Conservation (phyloP, 2,797 vertebrate genomes). For the Amblyraja radiata region DNA sequence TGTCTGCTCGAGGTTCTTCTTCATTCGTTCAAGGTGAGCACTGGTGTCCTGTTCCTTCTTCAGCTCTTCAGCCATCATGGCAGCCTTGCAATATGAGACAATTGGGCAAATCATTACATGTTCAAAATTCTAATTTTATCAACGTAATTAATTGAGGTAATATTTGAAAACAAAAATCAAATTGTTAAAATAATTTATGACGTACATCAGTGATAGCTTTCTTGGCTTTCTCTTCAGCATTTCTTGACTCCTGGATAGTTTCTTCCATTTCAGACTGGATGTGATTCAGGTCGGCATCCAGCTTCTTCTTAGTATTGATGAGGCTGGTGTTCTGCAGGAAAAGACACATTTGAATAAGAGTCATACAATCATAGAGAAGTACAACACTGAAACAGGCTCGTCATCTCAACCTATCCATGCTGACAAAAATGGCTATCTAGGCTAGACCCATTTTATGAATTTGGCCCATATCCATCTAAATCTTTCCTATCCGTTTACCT, state of each 20-base stretch:
- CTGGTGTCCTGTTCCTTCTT: constrained; percentile 91
- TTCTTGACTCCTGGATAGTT: constrained; percentile 40
- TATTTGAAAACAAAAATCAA: too few species aligned
- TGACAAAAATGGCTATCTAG: too few species aligned
- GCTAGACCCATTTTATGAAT: too few species aligned
- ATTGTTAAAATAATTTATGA: too few species aligned
- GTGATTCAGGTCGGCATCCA: too few species aligned
- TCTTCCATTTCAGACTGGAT: constrained; percentile 38
- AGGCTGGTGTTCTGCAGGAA: constrained; percentile 37
- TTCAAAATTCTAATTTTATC: not conserved
- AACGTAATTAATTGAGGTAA: not conserved
- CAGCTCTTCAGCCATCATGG: constrained; percentile 89
- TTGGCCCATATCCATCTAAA: too few species aligned
- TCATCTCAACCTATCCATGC: too few species aligned
- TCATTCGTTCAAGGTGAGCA: constrained; percentile 83
- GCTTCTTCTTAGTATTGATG: constrained; percentile 41
- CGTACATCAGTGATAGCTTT: constrained; percentile 42
- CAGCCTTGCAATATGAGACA: constrained; percentile 58
- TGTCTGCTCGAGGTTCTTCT: constrained; percentile 79
- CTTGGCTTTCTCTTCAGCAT: constrained; percentile 45
- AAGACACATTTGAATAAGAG: not conserved
- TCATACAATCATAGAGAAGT: not conserved
- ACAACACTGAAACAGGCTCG: too few species aligned
- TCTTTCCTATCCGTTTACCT: too few species aligned
- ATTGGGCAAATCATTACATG: not conserved